Conservation (phyloP, 2,797 vertebrate species). For the Mycteria americana region DNA sequence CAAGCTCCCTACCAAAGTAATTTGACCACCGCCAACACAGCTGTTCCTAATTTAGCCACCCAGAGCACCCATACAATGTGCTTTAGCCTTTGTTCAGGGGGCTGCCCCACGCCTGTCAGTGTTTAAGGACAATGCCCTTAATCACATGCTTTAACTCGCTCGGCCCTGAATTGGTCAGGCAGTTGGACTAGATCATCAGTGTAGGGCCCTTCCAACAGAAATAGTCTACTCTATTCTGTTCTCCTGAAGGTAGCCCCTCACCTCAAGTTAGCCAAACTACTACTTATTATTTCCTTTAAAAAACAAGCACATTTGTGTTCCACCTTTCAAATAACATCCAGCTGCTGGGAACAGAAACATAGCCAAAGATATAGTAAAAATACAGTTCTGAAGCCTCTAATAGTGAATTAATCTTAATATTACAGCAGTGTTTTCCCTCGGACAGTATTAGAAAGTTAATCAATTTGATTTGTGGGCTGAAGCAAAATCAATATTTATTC, state of each 20-base stretch:
- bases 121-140: neutral
- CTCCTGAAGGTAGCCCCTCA: neutral
- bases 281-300: neutral
- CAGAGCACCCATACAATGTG: neutral
- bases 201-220: neutral
- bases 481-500: slow-evolving; percentile 7
- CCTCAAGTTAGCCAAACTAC: neutral
- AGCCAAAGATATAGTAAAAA: neutral
- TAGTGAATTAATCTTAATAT: neutral
- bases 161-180: neutral
- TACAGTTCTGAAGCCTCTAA: neutral
- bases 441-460: neutral
- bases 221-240: neutral
- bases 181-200: neutral
- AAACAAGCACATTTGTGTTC: neutral
- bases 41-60: neutral
- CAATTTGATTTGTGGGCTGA: neutral
- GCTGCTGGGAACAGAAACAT: neutral
- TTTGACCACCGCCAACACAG: neutral
- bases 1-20: neutral
- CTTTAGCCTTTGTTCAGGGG: neutral
- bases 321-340: neutral
- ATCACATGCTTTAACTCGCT: neutral
- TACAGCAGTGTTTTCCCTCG: neutral
- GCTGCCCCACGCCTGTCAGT: neutral